Conservation (phyloP, 2,113 vertebrate genomes). For the Neofelis nebulosa region DNA sequence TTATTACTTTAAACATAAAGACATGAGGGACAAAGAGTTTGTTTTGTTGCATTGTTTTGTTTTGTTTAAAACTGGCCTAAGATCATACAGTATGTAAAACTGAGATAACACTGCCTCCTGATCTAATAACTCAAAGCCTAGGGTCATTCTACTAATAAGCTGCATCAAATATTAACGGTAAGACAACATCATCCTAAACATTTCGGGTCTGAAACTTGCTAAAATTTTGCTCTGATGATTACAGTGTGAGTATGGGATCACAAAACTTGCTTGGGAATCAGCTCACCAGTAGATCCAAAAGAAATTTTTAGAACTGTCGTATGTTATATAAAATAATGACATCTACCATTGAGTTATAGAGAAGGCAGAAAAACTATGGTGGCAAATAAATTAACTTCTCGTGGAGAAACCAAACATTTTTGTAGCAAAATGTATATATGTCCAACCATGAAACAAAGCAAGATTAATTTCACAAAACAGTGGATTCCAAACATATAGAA, state of each 20-base stretch:
- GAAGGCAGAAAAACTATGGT: background rate
- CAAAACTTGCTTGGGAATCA: background rate
- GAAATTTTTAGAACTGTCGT: background rate
- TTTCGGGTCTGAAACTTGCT: background rate
- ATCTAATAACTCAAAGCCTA: background rate
- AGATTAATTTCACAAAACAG: background rate
- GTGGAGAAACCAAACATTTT: background rate
- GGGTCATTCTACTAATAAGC: background rate
- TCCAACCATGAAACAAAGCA: background rate
- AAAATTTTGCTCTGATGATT: background rate
- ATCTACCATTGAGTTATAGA: background rate
- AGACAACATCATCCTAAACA: background rate
- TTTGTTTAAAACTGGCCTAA: background rate
- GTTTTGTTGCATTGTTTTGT: background rate
- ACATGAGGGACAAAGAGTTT: background rate
- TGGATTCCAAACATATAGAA: background rate
- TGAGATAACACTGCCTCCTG: background rate
- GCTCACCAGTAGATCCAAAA: background rate
- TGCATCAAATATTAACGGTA: background rate
- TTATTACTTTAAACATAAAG: background rate
- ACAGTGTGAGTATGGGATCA: background rate
- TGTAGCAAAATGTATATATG: background rate
- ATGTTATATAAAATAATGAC: background rate
- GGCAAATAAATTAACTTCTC: background rate
- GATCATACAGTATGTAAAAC: background rate